Percentiles rank a stretch among this genome's conserved stretches.
phyloP scores from a whole-genome alignment of 1,140 invertebrate species.

The Neodiprion virginianus region DNA sequence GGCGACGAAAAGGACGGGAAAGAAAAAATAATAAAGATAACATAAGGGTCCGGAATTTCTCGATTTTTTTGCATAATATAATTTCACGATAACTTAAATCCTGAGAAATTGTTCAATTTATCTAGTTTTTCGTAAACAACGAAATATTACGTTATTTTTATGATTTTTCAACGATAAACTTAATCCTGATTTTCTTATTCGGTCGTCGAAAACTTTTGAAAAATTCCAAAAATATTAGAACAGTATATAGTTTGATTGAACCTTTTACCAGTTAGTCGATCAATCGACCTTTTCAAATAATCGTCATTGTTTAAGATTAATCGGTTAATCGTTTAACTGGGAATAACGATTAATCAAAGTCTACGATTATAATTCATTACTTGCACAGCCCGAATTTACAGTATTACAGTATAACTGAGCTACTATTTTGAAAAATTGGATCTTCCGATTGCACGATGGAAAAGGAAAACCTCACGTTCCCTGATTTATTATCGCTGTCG shows the following conservation, averaged over 20 bases:
- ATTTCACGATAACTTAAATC: conserved; percentile 6
- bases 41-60: neutral
- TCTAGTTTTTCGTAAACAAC: neutral
- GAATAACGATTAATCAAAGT: too few relatives aligned
- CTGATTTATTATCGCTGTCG: neutral
- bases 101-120: neutral
- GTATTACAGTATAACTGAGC: too few relatives aligned
- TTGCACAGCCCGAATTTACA: too few relatives aligned
- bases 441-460: neutral
- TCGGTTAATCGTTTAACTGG: too few relatives aligned
- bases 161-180: neutral
- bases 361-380: too few relatives aligned
- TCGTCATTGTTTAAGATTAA: too few relatives aligned
- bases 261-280: too few relatives aligned
- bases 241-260: too few relatives aligned
- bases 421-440: too few relatives aligned
- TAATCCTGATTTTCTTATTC: neutral
- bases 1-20: neutral
- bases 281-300: too few relatives aligned
- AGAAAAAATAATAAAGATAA: neutral
- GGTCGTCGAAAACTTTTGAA: too few relatives aligned
- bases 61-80: neutral
- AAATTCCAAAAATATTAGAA: too few relatives aligned
- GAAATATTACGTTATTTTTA: neutral
- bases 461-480: neutral